phyloP scores from a whole-genome alignment of 1,140 invertebrate genomes.

The Lucilia sericata region DNA sequence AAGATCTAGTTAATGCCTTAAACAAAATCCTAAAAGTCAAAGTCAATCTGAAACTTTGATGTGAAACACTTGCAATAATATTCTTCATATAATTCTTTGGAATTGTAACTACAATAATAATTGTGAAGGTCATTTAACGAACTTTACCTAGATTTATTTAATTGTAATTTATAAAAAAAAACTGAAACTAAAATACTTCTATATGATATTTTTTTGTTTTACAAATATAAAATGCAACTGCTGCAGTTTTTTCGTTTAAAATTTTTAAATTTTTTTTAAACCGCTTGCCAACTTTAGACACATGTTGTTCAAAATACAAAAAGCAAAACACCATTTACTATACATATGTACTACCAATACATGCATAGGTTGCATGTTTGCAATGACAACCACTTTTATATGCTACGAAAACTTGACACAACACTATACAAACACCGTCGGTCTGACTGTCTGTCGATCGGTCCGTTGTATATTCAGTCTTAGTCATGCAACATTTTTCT shows the following conservation, averaged over 20 bases:
- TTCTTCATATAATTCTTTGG: neutral
- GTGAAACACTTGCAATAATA: neutral
- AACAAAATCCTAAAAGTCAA: neutral
- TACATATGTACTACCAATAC: neutral
- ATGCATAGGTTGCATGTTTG: neutral
- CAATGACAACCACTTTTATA: constrained; percentile 8
- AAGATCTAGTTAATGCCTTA: neutral
- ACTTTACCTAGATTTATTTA: constrained; percentile 5
- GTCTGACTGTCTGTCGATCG: too few species aligned
- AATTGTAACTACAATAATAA: neutral
- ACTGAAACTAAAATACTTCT: neutral
- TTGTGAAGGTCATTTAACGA: neutral
- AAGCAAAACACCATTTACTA: neutral
- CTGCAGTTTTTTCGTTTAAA: neutral
- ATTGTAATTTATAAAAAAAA: neutral
- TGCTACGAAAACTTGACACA: neutral
- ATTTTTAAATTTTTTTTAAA: neutral
- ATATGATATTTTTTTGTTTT: neutral
- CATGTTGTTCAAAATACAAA: constrained; percentile 16
- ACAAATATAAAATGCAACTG: neutral
- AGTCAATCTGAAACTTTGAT: neutral
- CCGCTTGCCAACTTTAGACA: neutral
- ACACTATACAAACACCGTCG: too few species aligned
- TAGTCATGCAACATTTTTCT: constrained; percentile 1
- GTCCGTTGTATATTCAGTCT: neutral